Evolutionary conservation across 2,888 invertebrate genomes (phyloP), one percentile per base, ranked within the genome.

Genomic region (Pristionchus mayeri): DNA sequence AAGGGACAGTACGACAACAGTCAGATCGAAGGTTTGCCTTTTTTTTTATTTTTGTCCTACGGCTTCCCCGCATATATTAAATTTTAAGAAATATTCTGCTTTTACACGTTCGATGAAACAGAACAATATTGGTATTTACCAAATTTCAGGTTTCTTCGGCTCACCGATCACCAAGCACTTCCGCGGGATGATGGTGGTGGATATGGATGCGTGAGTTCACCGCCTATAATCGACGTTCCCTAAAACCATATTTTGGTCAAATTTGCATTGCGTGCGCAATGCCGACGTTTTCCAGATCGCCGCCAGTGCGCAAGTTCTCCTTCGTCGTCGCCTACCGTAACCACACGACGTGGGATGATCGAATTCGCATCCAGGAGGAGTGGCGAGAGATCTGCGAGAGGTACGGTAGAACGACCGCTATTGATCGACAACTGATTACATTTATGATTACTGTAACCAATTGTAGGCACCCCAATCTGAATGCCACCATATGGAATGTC

Each of bases 401-500:
- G 86, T 86, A 76, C 40, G 63, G 27, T 44, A 44, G 44, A 13
- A 78, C 50, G 21, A n/a, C 21, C 52, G 3, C 7, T 30, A 3
- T 57, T 34, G 24, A 44, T 78, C 37, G 40, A 44, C 2, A 54
- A 52, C 63, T 63, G 63, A 63, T 16, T n/a, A n/a, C n/a, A n/a
- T n/a, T n/a, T n/a, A n/a, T 30, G 34, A 34, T 63, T 37, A 78
- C 37, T 18, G 27, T 40, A 85, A 18, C 44, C 13, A 9, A 6
- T 44, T 44, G 6, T 34, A 86, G 87, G 18, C 89, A 91, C 76
- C 71, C 83, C 7, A 75, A 86, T 24, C 85, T 92, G 50, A 91
- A 91, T 76, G 91, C 89, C 9, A 87, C 89, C 13, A 89, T 92
- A 18, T 92, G 91, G 90, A 91, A 92, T 84, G 90, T 90, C 63